phyloP scores from a whole-genome alignment of 2,797 vertebrate species.

The Epinephelus malabaricus region DNA sequence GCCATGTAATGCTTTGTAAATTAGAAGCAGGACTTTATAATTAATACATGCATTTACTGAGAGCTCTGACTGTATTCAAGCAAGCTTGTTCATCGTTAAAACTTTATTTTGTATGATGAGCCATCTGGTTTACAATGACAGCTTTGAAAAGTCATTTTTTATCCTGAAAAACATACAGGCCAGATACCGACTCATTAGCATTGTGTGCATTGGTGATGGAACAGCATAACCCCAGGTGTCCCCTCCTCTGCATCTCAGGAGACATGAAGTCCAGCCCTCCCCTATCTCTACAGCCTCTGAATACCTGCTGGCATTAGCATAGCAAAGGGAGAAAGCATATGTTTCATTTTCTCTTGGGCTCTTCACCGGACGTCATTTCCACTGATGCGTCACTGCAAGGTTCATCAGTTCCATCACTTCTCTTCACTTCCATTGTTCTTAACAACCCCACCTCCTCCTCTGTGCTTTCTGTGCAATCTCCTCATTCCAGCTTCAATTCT shows the following conservation, averaged over 20 bases:
- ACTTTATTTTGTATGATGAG: background rate
- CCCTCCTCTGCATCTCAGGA: background rate
- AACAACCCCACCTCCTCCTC: background rate
- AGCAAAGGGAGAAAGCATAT: conserved; percentile 40
- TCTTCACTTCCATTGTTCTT: conserved; percentile 18
- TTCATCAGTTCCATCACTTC: conserved; percentile 29
- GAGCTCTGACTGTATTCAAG: background rate
- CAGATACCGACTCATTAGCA: background rate
- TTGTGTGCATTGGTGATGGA: background rate
- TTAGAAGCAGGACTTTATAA: conserved; percentile 36
- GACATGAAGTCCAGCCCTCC: conserved; percentile 3
- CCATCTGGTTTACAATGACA: background rate
- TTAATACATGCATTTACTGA: conserved; percentile 23
- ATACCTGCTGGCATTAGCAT: conserved; percentile 42
- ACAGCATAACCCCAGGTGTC: background rate
- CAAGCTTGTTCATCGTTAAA: background rate
- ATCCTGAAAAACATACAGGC: background rate
- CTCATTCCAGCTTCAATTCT: conserved; percentile 8
- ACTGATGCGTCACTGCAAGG: conserved; percentile 22
- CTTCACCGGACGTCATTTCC: conserved; percentile 6
- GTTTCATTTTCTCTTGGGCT: conserved; percentile 43
- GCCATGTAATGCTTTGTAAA: conserved; percentile 46
- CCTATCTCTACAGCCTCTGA: background rate
- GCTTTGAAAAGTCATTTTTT: conserved; percentile 1
- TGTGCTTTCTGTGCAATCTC: conserved; percentile 5